Conservation (phyloP, 2,113 vertebrate genomes). For the Sarotherodon lohbergeri region DNA sequence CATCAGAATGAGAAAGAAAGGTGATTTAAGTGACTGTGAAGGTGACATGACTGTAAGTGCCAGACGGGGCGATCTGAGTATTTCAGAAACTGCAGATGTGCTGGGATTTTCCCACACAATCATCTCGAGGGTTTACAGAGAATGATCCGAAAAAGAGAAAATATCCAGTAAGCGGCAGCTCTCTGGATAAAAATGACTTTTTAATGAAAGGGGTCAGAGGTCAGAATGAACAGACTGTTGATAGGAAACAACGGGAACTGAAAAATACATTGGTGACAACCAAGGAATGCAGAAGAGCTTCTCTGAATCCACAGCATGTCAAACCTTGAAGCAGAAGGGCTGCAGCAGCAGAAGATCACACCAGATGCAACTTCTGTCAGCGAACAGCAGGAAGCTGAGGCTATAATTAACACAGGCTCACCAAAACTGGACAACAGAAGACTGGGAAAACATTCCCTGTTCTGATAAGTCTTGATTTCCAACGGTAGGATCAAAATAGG, state of each 20-base stretch:
- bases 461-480: background rate
- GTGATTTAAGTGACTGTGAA: background rate
- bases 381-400: background rate
- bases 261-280: background rate
- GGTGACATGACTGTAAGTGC: rapidly evolving
- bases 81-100: background rate
- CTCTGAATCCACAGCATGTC: background rate
- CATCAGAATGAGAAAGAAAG: background rate
- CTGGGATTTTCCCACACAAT: background rate
- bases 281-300: background rate
- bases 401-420: background rate
- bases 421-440: background rate
- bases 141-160: background rate
- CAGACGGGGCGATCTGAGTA: background rate
- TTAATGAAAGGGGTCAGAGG: background rate
- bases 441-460: background rate
- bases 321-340: background rate
- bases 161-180: background rate
- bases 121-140: background rate
- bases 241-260: background rate
- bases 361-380: background rate
- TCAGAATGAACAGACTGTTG: background rate
- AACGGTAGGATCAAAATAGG: background rate
- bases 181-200: background rate
- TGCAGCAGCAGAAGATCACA: background rate